Base-by-base conservation (phyloP, 1,140 invertebrate species). In the Caenorhabditis tropicalis region DNA sequence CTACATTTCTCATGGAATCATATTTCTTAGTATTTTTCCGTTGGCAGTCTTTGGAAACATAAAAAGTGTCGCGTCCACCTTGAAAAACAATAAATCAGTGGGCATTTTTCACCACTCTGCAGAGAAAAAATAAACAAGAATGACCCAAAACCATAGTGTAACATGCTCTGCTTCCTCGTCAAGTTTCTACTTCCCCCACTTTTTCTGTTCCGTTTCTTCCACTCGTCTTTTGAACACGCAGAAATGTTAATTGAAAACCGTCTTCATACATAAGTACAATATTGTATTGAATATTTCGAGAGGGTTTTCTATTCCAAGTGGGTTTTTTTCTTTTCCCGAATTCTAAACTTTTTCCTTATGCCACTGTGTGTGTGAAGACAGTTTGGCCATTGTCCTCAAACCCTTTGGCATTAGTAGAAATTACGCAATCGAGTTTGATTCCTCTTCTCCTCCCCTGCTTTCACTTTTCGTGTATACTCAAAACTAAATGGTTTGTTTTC, bases 401-500 rank as follows among this genome's bases (percentile, higher is more conserved):
- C 65, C 65, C 65, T 27, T 36, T 39, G 65, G 36, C 58, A 65
- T 65, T 65, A 43, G 65, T 74, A 21, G 65, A 74, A 74, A 43
- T 74, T 39, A 74, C 65, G 65, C 65, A 74, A 74, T 74, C 36
- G 65, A 74, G 65, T 74, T 74, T 74, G 36, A 46, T 43, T 74
- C 36, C 36, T 27, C 21, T 27, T 27, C 65, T 19, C 65, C 19
- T 70, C n/a, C 10, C n/a, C 36, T 43, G 65, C 36, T 74, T 74
- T 74, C 65, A 74, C 65, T 74, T 74, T 74, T 74, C 65, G 33
- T 74, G 65, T 74, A 43, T 74, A 74, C 65, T 74, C 36, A 74
- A 74, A 74, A 74, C 65, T 74, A 74, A 74, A 74, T 74, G 36
- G 65, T 43, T 74, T 74, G 65, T 74, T 74, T 74, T 74, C 65